These are phyloP conservation scores for Danio tinwini DNA, from an alignment of 2,797 vertebrate species.

Conservation along the genomic window DNA sequence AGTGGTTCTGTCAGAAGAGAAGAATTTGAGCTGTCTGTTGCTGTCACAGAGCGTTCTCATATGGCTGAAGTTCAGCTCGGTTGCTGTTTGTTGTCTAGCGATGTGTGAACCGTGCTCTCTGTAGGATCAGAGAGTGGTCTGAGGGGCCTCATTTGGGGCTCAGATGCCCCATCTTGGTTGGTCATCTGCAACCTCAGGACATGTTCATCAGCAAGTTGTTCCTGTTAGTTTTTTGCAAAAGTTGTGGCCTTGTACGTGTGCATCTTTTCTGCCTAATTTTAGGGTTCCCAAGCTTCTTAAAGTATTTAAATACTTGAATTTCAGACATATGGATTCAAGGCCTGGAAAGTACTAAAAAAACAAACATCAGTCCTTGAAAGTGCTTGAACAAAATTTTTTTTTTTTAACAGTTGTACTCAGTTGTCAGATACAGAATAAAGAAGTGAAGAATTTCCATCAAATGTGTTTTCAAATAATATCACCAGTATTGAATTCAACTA, in stretches of 20 bases:
- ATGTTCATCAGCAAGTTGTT: slow-evolving; percentile 13
- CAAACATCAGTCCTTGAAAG: no score
- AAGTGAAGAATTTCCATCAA: no score
- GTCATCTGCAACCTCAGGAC: slow-evolving; percentile 23
- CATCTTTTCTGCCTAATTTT: background rate
- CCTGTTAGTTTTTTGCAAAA: background rate
- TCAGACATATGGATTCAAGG: no score
- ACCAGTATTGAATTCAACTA: no score
- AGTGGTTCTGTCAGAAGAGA: slow-evolving; percentile 69
- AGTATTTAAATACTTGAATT: no score
- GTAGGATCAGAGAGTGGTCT: slow-evolving; percentile 31
- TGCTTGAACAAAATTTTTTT: no score
- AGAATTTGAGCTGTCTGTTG: slow-evolving; percentile 34
- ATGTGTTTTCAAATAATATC: no score
- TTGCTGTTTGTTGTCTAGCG: slow-evolving; percentile 27
- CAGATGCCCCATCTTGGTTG: background rate
- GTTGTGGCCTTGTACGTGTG: background rate
- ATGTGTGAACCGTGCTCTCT: slow-evolving; percentile 24
- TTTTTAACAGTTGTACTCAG: no score
- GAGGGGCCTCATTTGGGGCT: slow-evolving; percentile 30
- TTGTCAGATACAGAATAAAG: no score
- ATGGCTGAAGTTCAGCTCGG: slow-evolving; percentile 33
- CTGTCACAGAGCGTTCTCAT: slow-evolving; percentile 8
- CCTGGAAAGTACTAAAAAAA: no score
- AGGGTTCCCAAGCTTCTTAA: no score